Conservation (phyloP, 2,113 vertebrate species). For the Sylvilagus bachmani region DNA sequence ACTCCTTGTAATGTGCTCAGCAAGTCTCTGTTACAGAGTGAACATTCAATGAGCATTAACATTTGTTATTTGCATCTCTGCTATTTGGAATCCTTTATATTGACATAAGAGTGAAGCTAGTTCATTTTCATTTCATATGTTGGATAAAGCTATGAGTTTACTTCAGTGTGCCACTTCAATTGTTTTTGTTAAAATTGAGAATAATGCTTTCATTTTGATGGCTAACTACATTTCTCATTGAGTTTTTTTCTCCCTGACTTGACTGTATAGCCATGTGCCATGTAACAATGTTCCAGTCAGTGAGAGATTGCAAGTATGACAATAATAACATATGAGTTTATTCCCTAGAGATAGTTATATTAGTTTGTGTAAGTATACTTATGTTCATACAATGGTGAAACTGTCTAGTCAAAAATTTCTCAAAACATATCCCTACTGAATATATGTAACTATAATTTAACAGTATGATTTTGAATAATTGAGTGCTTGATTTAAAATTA, state of each 20-base stretch:
- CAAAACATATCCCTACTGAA: not conserved
- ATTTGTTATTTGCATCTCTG: constrained; percentile 38
- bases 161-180: not conserved
- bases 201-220: not conserved
- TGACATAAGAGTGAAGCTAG: not conserved
- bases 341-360: not conserved
- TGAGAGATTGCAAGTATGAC: too few species aligned
- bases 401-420: not conserved
- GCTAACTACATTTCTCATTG: constrained; percentile 2
- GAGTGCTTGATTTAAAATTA: not conserved
- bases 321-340: not conserved
- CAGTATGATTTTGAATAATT: not conserved
- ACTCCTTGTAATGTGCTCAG: not conserved
- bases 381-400: not conserved
- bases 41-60: not conserved
- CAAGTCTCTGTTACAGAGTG: not conserved
- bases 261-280: not conserved
- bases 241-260: not conserved
- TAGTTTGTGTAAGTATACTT: not conserved
- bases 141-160: not conserved
- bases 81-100: constrained; percentile 10
- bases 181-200: constrained; percentile 7
- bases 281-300: not conserved
- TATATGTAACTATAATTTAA: not conserved
- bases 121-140: constrained; percentile 21